Percentiles rank a stretch among this genome's conserved stretches.
These are phyloP conservation scores for Aurelia sp. DNA, from an alignment of 30 jellyfish, hydroid and myxozoan genomes.

Conservation along the genomic window DNA sequence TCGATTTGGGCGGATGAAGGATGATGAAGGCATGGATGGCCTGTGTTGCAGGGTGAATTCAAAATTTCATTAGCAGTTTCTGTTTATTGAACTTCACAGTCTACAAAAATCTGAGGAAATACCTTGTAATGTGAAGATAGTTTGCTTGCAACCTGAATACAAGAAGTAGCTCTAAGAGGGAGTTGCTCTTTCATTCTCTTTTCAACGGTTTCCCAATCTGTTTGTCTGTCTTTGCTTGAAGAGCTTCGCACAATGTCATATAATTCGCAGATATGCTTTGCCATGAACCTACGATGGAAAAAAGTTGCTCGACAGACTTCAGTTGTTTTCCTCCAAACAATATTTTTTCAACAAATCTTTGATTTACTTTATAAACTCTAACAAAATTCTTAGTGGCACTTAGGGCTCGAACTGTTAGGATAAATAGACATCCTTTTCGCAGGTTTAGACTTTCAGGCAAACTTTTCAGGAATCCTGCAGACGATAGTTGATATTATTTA, in stretches of 20 bases:
- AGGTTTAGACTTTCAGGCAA: background rate
- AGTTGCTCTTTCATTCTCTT: slow-evolving; percentile 77
- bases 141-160: slow-evolving; percentile 90
- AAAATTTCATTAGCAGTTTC: background rate
- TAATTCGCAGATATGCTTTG: slow-evolving; percentile 73
- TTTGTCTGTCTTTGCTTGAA: slow-evolving; percentile 76
- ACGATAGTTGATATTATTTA: slow-evolving; percentile 1
- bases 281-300: slow-evolving; percentile 75
- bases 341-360: background rate
- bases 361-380: too few relatives aligned
- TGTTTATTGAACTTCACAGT: background rate
- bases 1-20: too few relatives aligned
- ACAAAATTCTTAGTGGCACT: too few relatives aligned
- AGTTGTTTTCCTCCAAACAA: background rate
- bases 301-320: background rate
- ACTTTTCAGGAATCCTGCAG: too few relatives aligned
- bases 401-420: too few relatives aligned
- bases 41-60: background rate
- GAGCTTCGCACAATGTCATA: slow-evolving; percentile 78
- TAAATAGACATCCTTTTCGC: too few relatives aligned
- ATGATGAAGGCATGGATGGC: too few relatives aligned
- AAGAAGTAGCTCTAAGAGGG: slow-evolving; percentile 76
- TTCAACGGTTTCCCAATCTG: slow-evolving; percentile 86
- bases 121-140: slow-evolving; percentile 94
- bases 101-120: too few relatives aligned